Evolutionary conservation across 1,140 invertebrate species (phyloP).

Genomic region (Plodia interpunctella): DNA sequence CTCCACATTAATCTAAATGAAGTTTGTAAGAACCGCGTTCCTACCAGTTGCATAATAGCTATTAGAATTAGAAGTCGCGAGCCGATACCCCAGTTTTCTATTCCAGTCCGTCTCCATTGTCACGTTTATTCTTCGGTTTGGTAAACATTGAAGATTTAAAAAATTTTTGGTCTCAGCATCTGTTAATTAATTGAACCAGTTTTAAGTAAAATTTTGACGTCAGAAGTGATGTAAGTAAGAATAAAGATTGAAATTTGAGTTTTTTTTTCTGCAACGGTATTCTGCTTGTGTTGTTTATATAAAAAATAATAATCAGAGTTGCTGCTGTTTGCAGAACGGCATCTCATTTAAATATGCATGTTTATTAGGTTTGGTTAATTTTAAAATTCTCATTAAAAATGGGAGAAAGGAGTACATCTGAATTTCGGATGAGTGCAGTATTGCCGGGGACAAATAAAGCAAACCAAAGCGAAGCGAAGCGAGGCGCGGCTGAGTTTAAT

Average conservation of each 20-base stretch:
- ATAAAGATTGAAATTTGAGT: too few relatives aligned
- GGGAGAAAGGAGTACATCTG: not conserved
- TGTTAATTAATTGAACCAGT: too few relatives aligned
- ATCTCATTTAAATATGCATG: too few relatives aligned
- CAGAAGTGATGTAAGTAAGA: too few relatives aligned
- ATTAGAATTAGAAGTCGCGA: conserved; percentile 2
- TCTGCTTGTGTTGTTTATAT: too few relatives aligned
- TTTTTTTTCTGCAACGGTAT: too few relatives aligned
- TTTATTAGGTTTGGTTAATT: too few relatives aligned
- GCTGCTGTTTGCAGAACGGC: too few relatives aligned
- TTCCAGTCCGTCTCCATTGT: conserved; percentile 2
- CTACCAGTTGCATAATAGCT: not conserved
- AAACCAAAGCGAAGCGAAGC: conserved; percentile 19
- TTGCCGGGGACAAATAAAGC: conserved; percentile 31
- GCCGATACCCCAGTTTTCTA: conserved; percentile 1
- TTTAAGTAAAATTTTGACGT: too few relatives aligned
- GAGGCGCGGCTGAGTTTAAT: conserved; percentile 42
- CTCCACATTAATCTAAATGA: conserved; percentile 33
- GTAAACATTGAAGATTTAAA: too few relatives aligned
- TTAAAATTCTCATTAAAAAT: not conserved
- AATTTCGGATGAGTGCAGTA: not conserved
- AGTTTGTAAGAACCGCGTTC: conserved; percentile 2
- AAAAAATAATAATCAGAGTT: too few relatives aligned
- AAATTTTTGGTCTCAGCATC: too few relatives aligned
- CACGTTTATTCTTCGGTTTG: not conserved